Conservation (phyloP, 92 coral and sea anemone genomes). For the Zoanthus solanderi region DNA sequence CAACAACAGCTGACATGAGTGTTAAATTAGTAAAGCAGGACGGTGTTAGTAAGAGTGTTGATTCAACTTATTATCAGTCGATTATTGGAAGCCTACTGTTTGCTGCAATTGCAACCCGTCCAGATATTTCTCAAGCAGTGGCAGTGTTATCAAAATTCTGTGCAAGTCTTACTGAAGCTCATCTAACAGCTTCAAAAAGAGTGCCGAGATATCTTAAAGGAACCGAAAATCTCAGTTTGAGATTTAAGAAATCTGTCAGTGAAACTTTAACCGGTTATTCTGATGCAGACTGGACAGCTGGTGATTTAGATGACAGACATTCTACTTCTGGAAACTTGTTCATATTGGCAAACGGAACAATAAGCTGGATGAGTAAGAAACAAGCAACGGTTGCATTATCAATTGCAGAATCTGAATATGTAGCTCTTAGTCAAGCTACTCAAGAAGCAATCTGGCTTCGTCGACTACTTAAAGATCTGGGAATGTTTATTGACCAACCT, state of each 20-base stretch:
- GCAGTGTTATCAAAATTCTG: slow-evolving; percentile 61
- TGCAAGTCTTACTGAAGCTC: slow-evolving; percentile 45
- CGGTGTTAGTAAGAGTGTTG: slow-evolving; percentile 63
- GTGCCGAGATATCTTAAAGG: slow-evolving; percentile 11
- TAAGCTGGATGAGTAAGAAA: slow-evolving; percentile 69
- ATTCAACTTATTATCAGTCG: slow-evolving; percentile 58
- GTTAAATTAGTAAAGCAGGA: slow-evolving; percentile 63
- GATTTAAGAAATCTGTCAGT: background rate
- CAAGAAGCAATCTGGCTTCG: slow-evolving; percentile 53
- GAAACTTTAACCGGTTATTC: background rate
- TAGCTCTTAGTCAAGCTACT: slow-evolving; percentile 47
- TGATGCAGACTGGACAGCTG: slow-evolving; percentile 57
- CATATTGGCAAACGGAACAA: slow-evolving; percentile 55
- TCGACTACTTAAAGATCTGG: slow-evolving; percentile 45
- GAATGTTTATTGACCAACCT: slow-evolving; percentile 22
- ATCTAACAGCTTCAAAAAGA: slow-evolving; percentile 46
- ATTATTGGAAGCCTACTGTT: slow-evolving; percentile 57
- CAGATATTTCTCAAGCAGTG: slow-evolving; percentile 64
- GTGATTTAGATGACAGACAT: slow-evolving; percentile 59
- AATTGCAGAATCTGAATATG: slow-evolving; percentile 16
- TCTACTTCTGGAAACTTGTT: slow-evolving; percentile 59
- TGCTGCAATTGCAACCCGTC: slow-evolving; percentile 65
- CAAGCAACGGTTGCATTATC: slow-evolving; percentile 56
- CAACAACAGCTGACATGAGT: slow-evolving; percentile 66
- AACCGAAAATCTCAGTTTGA: slow-evolving; percentile 21